phyloP scores from a whole-genome alignment of 2,797 vertebrate species.

The Toxotes lorentzi region DNA sequence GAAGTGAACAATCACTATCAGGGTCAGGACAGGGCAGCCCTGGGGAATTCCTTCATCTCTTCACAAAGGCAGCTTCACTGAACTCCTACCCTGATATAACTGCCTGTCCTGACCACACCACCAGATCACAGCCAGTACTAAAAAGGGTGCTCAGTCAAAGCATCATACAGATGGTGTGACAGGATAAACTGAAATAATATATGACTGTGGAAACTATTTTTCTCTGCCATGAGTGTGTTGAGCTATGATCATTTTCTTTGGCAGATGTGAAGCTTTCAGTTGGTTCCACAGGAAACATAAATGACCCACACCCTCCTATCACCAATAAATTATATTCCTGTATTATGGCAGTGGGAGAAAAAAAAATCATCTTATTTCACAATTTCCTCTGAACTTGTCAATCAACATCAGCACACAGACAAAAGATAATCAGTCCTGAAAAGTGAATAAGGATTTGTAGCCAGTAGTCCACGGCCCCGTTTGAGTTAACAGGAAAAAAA shows the following conservation, averaged over 20 bases:
- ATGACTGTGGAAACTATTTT: slow-evolving; percentile 65
- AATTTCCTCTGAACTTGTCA: slow-evolving; percentile 35
- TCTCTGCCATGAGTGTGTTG: slow-evolving; percentile 43
- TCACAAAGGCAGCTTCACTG: slow-evolving; percentile 55
- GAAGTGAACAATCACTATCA: slow-evolving; percentile 64
- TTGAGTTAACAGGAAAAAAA: slow-evolving; percentile 34
- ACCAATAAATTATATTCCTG: slow-evolving; percentile 50
- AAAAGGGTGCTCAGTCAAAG: slow-evolving; percentile 25
- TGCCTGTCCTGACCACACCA: slow-evolving; percentile 46
- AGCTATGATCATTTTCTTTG: slow-evolving; percentile 73
- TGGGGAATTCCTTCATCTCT: slow-evolving; percentile 64
- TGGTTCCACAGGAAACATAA: slow-evolving; percentile 73
- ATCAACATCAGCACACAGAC: slow-evolving; percentile 23
- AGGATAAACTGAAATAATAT: slow-evolving; percentile 67
- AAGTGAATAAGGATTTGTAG: slow-evolving; percentile 8
- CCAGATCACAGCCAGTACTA: slow-evolving; percentile 14
- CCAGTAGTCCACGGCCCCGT: background rate
- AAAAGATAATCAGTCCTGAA: slow-evolving; percentile 28
- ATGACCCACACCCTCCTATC: slow-evolving; percentile 67
- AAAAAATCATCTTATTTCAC: slow-evolving; percentile 36
- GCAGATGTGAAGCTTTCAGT: slow-evolving; percentile 55
- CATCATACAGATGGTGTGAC: slow-evolving; percentile 50
- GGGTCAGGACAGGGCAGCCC: slow-evolving; percentile 62
- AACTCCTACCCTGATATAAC: slow-evolving; percentile 24
- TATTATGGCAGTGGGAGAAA: slow-evolving; percentile 27